These are phyloP conservation scores for Sminthopsis crassicaudata DNA, from an alignment of 2,113 vertebrate genomes.

Conservation along the genomic window DNA sequence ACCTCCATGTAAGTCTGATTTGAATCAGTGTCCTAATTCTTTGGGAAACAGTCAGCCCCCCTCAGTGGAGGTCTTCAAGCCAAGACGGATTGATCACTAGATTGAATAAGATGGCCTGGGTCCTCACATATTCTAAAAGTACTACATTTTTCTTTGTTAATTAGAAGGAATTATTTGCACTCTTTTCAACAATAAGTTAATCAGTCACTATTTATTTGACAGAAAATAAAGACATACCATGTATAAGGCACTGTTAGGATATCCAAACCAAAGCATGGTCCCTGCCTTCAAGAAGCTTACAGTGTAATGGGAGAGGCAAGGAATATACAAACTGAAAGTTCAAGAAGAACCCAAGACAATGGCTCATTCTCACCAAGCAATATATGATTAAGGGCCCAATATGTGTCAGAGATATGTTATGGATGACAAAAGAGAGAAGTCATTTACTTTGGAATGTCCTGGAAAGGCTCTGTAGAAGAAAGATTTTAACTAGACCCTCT, in stretches of 20 bases:
- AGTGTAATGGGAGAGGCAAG: neutral
- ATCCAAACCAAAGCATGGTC: neutral
- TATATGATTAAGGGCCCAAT: neutral
- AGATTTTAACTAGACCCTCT: neutral
- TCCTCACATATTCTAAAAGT: neutral
- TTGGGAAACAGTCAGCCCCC: neutral
- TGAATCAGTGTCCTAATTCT: neutral
- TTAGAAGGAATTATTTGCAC: conserved; percentile 45
- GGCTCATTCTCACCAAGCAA: neutral
- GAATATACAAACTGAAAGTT: neutral
- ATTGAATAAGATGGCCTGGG: neutral
- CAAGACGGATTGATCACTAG: neutral
- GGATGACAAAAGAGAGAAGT: neutral
- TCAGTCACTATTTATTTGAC: neutral
- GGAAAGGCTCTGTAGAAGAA: neutral
- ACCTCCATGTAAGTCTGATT: neutral
- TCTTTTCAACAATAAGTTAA: conserved; percentile 3
- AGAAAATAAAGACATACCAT: too few relatives aligned
- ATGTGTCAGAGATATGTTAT: neutral
- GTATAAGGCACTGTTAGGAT: neutral
- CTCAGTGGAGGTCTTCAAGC: neutral
- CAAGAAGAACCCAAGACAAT: neutral
- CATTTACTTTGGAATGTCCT: too few relatives aligned
- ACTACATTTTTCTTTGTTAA: neutral
- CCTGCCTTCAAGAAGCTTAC: neutral